Percentiles rank a stretch among this genome's conserved stretches.
Conservation (phyloP, 2,113 vertebrate species). For the Tinamus guttatus region DNA sequence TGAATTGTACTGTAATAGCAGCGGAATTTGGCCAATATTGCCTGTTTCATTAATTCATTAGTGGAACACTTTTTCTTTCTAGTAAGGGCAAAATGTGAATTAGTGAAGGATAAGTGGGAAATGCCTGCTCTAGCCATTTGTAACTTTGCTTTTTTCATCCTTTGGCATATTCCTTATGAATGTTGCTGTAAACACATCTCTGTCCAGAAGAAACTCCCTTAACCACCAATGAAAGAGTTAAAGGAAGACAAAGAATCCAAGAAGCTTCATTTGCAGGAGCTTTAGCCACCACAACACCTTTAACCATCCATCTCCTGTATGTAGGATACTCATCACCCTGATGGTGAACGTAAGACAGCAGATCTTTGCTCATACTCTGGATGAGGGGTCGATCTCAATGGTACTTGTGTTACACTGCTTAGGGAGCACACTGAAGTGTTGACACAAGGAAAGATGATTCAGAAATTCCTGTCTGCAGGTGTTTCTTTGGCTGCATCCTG, state of each 20-base stretch:
- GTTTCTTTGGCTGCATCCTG: not conserved
- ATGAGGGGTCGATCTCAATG: not conserved
- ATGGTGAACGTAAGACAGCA: not conserved
- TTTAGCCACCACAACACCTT: not conserved
- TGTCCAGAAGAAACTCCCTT: not conserved
- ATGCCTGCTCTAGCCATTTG: not conserved
- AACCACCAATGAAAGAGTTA: not conserved
- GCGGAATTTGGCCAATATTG: not conserved
- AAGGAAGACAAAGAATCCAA: not conserved
- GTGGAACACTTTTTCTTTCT: not conserved
- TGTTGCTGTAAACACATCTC: not conserved
- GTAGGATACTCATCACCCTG: not conserved
- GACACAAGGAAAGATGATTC: not conserved
- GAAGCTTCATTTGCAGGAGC: not conserved
- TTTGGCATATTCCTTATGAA: not conserved
- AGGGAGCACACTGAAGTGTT: not conserved
- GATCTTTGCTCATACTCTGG: not conserved
- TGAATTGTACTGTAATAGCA: not conserved
- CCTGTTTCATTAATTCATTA: not conserved
- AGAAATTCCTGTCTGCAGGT: not conserved
- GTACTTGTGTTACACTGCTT: not conserved
- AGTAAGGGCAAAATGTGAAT: not conserved
- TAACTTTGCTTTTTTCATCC: not conserved
- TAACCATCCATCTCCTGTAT: not conserved
- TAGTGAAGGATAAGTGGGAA: not conserved